A percentile compares a stretch with the other conserved stretches of the same genome.
phyloP scores from a whole-genome alignment of 2,797 vertebrate species.

The Danionella dracula region DNA sequence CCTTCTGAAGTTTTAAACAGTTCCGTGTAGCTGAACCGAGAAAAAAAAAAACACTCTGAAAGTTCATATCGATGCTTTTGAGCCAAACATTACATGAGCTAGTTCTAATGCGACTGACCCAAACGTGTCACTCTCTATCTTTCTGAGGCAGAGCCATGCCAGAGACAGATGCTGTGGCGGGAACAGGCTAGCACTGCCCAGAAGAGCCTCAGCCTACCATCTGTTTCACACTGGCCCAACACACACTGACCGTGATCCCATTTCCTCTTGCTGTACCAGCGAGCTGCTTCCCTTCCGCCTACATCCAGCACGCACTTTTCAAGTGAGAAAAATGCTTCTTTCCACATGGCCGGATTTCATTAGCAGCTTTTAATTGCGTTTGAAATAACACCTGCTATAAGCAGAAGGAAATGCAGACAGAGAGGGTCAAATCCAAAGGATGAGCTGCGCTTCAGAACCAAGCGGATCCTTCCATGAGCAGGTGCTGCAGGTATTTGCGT shows the following conservation, averaged over 20 bases:
- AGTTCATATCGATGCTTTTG: not conserved
- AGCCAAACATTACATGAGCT: not conserved
- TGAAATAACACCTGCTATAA: not conserved
- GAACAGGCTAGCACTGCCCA: conserved; percentile 58
- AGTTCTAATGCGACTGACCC: conserved; percentile 8
- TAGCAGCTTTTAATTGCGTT: conserved; percentile 5
- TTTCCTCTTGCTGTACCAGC: conserved; percentile 43
- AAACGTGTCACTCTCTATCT: conserved; percentile 1
- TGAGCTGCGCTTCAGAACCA: not conserved
- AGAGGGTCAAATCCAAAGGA: not conserved
- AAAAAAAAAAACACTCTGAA: not conserved
- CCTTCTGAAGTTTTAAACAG: too few species aligned
- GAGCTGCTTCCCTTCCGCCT: conserved; percentile 5
- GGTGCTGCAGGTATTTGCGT: conserved; percentile 17
- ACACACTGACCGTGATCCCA: conserved; percentile 36
- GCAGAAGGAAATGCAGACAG: not conserved
- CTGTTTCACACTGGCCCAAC: conserved; percentile 59
- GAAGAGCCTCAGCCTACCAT: conserved; percentile 63
- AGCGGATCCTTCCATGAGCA: not conserved
- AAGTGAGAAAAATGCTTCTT: not conserved
- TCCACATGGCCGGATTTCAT: conserved; percentile 14
- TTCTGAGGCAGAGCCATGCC: conserved; percentile 46
- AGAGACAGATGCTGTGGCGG: conserved; percentile 62
- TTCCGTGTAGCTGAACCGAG: too few species aligned
- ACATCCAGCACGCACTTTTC: conserved; percentile 14